A percentile compares a stretch with the other conserved stretches of the same genome.
Evolutionary conservation across 2,888 invertebrate genomes (phyloP).

Genomic region (Drosophila nr. fundita): DNA sequence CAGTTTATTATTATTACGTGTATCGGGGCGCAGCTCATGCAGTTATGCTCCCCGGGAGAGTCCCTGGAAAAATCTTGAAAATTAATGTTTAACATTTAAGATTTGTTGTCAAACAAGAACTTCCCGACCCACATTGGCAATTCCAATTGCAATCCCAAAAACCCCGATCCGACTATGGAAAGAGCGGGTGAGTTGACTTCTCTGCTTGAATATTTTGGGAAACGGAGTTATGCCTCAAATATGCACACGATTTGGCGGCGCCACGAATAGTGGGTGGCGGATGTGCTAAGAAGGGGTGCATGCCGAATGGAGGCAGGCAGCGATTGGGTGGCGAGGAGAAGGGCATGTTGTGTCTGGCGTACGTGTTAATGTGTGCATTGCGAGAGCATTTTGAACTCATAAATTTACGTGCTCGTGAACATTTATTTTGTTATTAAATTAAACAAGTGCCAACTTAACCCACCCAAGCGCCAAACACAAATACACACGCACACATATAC

Average conservation of each 20-base stretch:
- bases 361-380: slow-evolving; percentile 74
- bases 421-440: slow-evolving; percentile 84
- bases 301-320: not conserved
- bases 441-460: slow-evolving; percentile 70
- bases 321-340: not conserved
- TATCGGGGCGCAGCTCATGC: not conserved
- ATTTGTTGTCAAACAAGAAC: slow-evolving; percentile 14
- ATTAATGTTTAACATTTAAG: slow-evolving; percentile 4
- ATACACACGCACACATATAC: slow-evolving; percentile 18
- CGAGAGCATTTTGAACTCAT: slow-evolving; percentile 67
- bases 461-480: slow-evolving; percentile 19
- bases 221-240: slow-evolving; percentile 50
- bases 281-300: slow-evolving; percentile 1
- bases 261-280: not conserved
- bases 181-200: slow-evolving; percentile 37
- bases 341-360: slow-evolving; percentile 27
- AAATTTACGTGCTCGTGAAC: slow-evolving; percentile 82
- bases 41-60: not conserved
- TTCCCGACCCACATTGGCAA: not conserved
- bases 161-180: not conserved
- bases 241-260: slow-evolving; percentile 37
- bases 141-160: slow-evolving; percentile 24
- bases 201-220: slow-evolving; percentile 13
- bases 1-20: not conserved
- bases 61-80: not conserved